Base-by-base conservation (phyloP, 2,113 vertebrate genomes). In the Psammodynastes pulverulentus region DNA sequence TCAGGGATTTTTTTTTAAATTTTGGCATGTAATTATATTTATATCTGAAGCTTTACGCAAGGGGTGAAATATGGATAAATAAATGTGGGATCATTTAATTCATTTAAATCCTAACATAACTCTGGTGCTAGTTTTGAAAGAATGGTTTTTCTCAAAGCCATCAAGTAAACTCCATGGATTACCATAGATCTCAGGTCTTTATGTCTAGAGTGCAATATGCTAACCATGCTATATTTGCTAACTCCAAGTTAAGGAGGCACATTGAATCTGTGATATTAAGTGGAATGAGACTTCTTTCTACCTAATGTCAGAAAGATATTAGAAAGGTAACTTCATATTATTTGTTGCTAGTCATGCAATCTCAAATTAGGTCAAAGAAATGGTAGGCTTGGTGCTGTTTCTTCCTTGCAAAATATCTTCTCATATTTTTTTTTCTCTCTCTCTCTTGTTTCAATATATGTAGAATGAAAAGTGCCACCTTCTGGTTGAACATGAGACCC, bases 391-490 rank as follows among this genome's bases (percentile, higher is more conserved):
- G 39, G 23, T 58, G 48, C 9, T 43, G 26, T 52, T 29, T 34
- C 15, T 19, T 84, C 23, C 56, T 84, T 21, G 29, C 19, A 24
- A 26, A 54, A 43, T 29, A n/a, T 6, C 34, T 86, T 86, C 87
- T 85, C 8, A 51, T 93, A 7, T 10, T 8, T 43, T 4, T 84
- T 89, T 43, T 53, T 90, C 46, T 51, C 58, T 56, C 34, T 45
- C 2, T 52, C 34, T 3, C 86, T 34, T 48, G 43, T 46, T 48
- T 94, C 52, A 48, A 91, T 96, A 52, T 88, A 26, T 95, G 94
- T 91, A 99, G 99, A 99, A 99, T 93, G 99, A 99, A 92, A 99
- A 99, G 90, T 99, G 99, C 87, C 99, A 99, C 96, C 97, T 99
- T 92, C 93, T 99, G 97, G 95, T 99, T 3, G 99, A 99, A 95